Base-by-base conservation (phyloP, 2,888 invertebrate genomes). In the Parthenolecanium corni region DNA sequence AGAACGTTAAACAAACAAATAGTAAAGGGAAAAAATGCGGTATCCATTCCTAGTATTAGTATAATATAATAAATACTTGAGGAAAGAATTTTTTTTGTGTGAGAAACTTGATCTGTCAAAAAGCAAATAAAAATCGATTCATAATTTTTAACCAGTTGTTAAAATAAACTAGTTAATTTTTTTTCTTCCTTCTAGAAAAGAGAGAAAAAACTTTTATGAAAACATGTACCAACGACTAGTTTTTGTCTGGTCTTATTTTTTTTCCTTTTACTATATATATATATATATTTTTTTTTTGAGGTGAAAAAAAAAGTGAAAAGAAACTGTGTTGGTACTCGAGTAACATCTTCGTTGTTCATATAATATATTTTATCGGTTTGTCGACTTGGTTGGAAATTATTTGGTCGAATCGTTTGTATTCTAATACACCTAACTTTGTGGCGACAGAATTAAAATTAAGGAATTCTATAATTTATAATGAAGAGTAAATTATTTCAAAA, bases 81-180 rank as follows among this genome's bases (percentile, higher is more conserved):
- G 38, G 23, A 51, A 58, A 58, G 58, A 58, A 58, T 58, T 58
- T 58, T 58, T 47, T 58, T 23, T n/a, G n/a, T n/a, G n/a, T n/a
- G 49, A 58, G 47, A 58, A 58, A 58, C 58, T 47, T 58, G 58
- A 58, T 58, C 58, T 58, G 58, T 58, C 58, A 58, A 49, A 58
- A 58, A 58, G 58, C 36, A 49, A 58, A 58, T 58, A 58, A 58
- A 58, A 58, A 58, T 58, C 58, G 47, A 58, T 58, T 58, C 58
- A 58, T 58, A 58, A 58, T 58, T 58, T 58, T 58, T 49, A 58
- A 58, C 58, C 58, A 58, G 58, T 58, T 58, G 58, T 58, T 58
- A 49, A 31, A 49, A 36, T 58, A 58, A 58, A 58, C 58, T 58
- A 58, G 58, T 58, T 58, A 49, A 58, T 56, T 56, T 56, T 56